Evolutionary conservation across 1,140 invertebrate species (phyloP), one percentile per base, ranked within the genome.

Genomic region (Anastatus disparis): DNA sequence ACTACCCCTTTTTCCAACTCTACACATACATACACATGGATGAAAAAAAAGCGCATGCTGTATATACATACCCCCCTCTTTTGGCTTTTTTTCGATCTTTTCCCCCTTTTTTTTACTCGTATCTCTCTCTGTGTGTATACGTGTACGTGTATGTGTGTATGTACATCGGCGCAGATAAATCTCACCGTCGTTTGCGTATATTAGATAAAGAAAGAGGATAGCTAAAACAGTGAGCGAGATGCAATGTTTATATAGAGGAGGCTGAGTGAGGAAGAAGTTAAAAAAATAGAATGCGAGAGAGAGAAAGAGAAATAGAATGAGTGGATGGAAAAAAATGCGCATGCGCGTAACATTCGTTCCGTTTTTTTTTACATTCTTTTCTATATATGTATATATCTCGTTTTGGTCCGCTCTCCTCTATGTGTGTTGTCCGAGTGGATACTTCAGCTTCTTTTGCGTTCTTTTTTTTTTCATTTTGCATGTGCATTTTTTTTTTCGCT

Each of bases 81-180:
- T n/a, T n/a, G n/a, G n/a, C n/a, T n/a, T n/a, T n/a, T n/a, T n/a
- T n/a, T n/a, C n/a, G n/a, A n/a, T n/a, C n/a, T n/a, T n/a, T n/a
- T n/a, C n/a, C n/a, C n/a, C n/a, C n/a, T n/a, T n/a, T n/a, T n/a
- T n/a, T n/a, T n/a, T n/a, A n/a, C n/a, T n/a, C n/a, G n/a, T n/a
- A n/a, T n/a, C n/a, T n/a, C n/a, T n/a, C n/a, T n/a, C n/a, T n/a
- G n/a, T n/a, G n/a, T n/a, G 31, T 10, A 44, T 15, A 17, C 42
- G 3, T 44, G 15, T 15, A 44, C 38, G 48, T 52, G 15, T 64
- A 22, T 35, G 8, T 27, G 22, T 46, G 38, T 35, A 15, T 27
- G 63, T 77, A 73, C 79, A 81, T 79, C 77, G 79, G 56, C 74
- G 75, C 74, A 75, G 77, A 82, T 82, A 82, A 82, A 83, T 83